phyloP scores from a whole-genome alignment of 1,140 invertebrate genomes.

The Pentalonia nigronervosa region DNA sequence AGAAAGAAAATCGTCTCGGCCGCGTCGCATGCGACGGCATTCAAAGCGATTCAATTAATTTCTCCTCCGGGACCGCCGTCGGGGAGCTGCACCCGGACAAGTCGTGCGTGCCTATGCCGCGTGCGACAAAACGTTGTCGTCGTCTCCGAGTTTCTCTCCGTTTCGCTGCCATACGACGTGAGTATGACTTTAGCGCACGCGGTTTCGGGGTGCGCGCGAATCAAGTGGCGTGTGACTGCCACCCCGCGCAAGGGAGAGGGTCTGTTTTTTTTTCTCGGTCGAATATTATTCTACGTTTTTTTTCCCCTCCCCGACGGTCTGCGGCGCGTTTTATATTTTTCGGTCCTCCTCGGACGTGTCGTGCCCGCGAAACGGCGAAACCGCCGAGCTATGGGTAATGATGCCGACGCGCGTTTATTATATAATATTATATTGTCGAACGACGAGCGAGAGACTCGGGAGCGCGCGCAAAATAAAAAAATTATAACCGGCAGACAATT shows the following conservation, averaged over 20 bases:
- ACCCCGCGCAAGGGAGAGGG: not conserved
- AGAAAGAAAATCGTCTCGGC: not conserved
- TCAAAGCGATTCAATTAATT: constrained; percentile 53
- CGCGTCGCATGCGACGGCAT: not conserved
- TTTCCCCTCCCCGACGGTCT: not conserved
- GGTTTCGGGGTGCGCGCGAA: not conserved
- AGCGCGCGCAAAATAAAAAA: not conserved
- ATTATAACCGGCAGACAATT: constrained; percentile 18
- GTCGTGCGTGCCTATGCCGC: constrained; percentile 28
- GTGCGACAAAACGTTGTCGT: constrained; percentile 6
- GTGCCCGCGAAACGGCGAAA: not conserved
- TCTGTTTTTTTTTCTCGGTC: not conserved
- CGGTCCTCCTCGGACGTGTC: not conserved
- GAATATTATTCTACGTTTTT: too few species aligned
- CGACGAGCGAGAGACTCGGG: not conserved
- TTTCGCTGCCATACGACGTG: not conserved
- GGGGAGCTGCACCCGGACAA: not conserved
- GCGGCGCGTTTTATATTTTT: not conserved
- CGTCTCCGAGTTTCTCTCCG: not conserved
- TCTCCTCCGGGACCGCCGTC: not conserved
- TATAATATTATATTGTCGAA: too few species aligned
- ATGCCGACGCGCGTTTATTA: not conserved
- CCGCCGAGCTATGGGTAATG: not conserved
- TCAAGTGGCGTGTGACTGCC: constrained; percentile 22
- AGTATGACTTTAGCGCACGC: not conserved